phyloP scores from a whole-genome alignment of 2,888 invertebrate species.

The Heteropelma amictum region DNA sequence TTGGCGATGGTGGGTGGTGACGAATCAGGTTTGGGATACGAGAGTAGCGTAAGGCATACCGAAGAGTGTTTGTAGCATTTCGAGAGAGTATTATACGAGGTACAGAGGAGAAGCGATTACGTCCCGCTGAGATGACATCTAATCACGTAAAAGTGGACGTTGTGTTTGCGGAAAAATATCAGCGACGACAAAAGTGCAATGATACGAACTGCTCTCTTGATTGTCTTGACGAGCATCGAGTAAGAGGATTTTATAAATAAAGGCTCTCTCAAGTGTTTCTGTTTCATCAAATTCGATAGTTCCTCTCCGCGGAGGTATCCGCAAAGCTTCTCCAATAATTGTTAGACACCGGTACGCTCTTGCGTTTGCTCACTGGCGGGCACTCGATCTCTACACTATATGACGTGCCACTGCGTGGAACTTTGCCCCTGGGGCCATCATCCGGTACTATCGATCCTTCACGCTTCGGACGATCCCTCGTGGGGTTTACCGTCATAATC shows the following conservation, averaged over 20 bases:
- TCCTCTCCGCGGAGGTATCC: slow-evolving; percentile 63
- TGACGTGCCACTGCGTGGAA: slow-evolving; percentile 39
- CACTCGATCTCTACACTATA: slow-evolving; percentile 14
- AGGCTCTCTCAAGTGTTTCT: slow-evolving; percentile 33
- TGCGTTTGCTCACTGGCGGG: slow-evolving; percentile 56
- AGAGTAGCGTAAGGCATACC: slow-evolving; percentile 52
- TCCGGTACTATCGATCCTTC: slow-evolving; percentile 52
- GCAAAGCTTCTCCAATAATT: slow-evolving; percentile 70
- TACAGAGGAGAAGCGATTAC: slow-evolving; percentile 68
- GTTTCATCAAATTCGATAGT: slow-evolving; percentile 29
- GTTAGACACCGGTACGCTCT: slow-evolving; percentile 64
- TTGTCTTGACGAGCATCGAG: slow-evolving; percentile 4
- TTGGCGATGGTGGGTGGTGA: slow-evolving; percentile 30
- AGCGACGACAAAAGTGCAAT: slow-evolving; percentile 3
- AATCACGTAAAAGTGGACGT: slow-evolving; percentile 69
- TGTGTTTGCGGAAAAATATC: slow-evolving; percentile 49
- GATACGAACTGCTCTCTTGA: neutral
- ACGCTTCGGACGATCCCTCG: slow-evolving; percentile 51
- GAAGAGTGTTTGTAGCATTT: slow-evolving; percentile 1
- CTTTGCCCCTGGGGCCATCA: slow-evolving; percentile 53
- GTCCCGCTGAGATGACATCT: slow-evolving; percentile 68
- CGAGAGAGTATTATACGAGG: slow-evolving; percentile 42
- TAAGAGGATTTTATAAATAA: slow-evolving; percentile 28
- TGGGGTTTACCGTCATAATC: slow-evolving; percentile 54
- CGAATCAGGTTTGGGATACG: slow-evolving; percentile 54